Base-by-base conservation (phyloP, 1,140 invertebrate genomes). In the Pseudomyrmex pallidus region DNA sequence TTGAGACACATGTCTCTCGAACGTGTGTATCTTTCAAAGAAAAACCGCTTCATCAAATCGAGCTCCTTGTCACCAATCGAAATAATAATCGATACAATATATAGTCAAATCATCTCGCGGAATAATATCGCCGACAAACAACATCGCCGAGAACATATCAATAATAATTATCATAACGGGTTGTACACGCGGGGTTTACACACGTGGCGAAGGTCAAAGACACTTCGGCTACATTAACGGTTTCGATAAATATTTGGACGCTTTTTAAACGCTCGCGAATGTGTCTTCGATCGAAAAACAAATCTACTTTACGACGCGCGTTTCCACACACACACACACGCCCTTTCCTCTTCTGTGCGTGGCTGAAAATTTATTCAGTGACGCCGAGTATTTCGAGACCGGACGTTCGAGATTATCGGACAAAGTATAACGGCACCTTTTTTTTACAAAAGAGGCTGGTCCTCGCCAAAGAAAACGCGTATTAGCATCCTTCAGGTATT, bases 151-250 rank as follows among this genome's bases (percentile, higher is more conserved):
- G 17, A 72, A 87, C 74, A 82, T 72, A 74, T 86, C 5, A 35
- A 35, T 35, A 35, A 52, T 76, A 61, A 87, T 88, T 86, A 88
- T 82, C 73, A 62, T 87, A 88, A 88, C 82, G 85, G 82, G 12
- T 13, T 48, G 50, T 52, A 17, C 35, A 1, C 25, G 35, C 35
- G 35, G 25, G 25, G 5, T 56, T 67, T 15, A 8, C 46, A 8
- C 46, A 35, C 8, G 15, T 54, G 48, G 7, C 25, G 15, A 44
- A 17, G 13, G 9, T 70, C 50, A 10, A 35, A 15, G 15, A n/a
- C n/a, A 25, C 3, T 25, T 25, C 2, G 25, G 25, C 25, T 25
- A 25, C 25, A 17, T 56, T 15, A n/a, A n/a, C 22, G 52, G 22
- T 15, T 59, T 44, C 25, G 17, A 12, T 20, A 57, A 73, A 22